These are phyloP conservation scores for Gastrophryne carolinensis DNA, from an alignment of 2,797 vertebrate species.

Conservation along the genomic window DNA sequence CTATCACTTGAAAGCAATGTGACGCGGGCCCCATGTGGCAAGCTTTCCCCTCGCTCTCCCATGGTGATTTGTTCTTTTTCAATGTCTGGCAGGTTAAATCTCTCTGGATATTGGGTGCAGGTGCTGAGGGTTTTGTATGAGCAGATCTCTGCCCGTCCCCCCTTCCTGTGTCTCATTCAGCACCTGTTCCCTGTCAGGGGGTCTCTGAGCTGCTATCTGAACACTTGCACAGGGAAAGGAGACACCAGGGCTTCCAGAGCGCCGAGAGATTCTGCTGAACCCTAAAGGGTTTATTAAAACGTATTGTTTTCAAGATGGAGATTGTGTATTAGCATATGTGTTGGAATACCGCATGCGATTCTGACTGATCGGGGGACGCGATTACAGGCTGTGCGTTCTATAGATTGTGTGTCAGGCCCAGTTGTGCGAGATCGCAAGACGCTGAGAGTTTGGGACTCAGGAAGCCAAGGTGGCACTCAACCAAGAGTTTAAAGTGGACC, in stretches of 20 bases:
- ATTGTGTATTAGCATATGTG: slow-evolving; percentile 8
- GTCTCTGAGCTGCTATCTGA: not conserved
- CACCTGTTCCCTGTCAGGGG: slow-evolving; percentile 30
- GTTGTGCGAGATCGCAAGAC: too few species aligned
- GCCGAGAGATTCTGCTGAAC: not conserved
- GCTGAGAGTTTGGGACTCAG: too few species aligned
- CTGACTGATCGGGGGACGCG: not conserved
- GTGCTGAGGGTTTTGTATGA: slow-evolving; percentile 22
- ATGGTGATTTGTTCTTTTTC: slow-evolving; percentile 33
- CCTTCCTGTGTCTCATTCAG: not conserved
- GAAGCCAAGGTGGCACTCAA: too few species aligned
- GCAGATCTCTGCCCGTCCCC: slow-evolving; percentile 20
- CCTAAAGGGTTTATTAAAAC: slow-evolving; percentile 31
- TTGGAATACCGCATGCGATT: not conserved
- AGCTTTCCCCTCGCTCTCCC: not conserved
- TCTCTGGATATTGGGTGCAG: slow-evolving; percentile 22
- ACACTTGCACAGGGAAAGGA: not conserved
- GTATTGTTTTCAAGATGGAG: slow-evolving; percentile 21
- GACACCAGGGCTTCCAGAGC: not conserved
- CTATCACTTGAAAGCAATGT: not conserved
- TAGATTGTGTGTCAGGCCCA: too few species aligned
- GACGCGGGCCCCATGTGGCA: not conserved
- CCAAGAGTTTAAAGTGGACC: too few species aligned
- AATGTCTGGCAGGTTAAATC: slow-evolving; percentile 12
- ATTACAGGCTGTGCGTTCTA: too few species aligned